A percentile compares a stretch with the other conserved stretches of the same genome.
Evolutionary conservation across 92 coral and sea anemone species (phyloP).

Genomic region (Umimayanthus chanpuru): DNA sequence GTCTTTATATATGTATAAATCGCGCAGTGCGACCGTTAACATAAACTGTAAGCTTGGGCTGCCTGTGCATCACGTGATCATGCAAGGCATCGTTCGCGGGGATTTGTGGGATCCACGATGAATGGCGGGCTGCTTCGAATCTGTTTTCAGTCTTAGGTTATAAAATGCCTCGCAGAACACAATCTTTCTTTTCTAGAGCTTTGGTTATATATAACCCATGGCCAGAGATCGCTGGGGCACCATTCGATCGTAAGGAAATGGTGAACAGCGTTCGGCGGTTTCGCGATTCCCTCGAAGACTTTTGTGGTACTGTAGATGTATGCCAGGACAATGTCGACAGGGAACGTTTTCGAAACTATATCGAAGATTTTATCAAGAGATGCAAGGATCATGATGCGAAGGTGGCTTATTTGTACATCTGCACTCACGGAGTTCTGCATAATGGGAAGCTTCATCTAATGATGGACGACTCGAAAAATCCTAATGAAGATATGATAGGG

Average conservation of each 20-base stretch:
- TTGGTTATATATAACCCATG: slow-evolving; percentile 4
- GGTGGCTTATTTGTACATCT: neutral
- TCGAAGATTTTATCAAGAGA: neutral
- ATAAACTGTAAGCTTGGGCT: too few species aligned
- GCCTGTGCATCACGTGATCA: too few species aligned
- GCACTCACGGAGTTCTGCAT: slow-evolving; percentile 7
- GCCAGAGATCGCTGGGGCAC: slow-evolving; percentile 16
- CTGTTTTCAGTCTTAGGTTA: too few species aligned
- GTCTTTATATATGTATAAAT: too few species aligned
- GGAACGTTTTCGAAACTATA: neutral
- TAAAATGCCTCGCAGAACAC: too few species aligned
- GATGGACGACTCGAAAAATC: slow-evolving; percentile 22
- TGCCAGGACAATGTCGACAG: neutral
- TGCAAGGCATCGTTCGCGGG: too few species aligned
- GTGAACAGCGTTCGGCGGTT: neutral
- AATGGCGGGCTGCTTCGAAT: too few species aligned
- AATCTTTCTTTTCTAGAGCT: neutral
- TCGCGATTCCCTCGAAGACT: neutral
- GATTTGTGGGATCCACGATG: too few species aligned
- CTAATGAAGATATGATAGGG: neutral
- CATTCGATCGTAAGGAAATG: slow-evolving; percentile 11
- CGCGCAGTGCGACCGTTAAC: too few species aligned
- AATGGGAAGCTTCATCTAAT: neutral
- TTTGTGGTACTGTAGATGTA: neutral
- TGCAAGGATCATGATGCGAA: neutral